A percentile compares a stretch with the other conserved stretches of the same genome.
Evolutionary conservation across 2,888 invertebrate species (phyloP).

Genomic region (Spatulosminthurus flaviceps): DNA sequence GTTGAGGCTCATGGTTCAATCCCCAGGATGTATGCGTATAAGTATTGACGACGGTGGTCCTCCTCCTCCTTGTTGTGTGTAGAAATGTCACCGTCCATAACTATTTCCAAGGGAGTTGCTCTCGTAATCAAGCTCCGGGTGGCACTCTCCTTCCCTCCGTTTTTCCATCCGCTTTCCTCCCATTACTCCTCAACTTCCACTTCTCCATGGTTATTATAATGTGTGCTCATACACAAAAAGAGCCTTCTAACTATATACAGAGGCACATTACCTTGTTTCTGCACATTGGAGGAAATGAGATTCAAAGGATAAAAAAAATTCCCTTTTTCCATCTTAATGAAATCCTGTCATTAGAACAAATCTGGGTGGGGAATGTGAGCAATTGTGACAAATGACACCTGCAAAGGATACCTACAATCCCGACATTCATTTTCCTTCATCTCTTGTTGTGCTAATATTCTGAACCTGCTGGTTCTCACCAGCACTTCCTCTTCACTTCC

Average conservation of each 20-base stretch:
- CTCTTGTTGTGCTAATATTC: too few relatives aligned
- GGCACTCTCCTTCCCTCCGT: constrained; percentile 2
- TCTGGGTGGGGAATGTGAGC: not conserved
- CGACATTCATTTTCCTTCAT: too few relatives aligned
- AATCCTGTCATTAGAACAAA: constrained; percentile 1
- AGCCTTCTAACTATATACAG: too few relatives aligned
- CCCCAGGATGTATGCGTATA: not conserved
- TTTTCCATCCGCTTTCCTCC: constrained; percentile 6
- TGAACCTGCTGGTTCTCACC: too few relatives aligned
- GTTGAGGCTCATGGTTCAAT: not conserved
- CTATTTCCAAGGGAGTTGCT: not conserved
- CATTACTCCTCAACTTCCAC: not conserved
- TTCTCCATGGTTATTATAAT: not conserved
- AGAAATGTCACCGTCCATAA: constrained; percentile 15
- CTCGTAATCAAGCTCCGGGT: constrained; percentile 21
- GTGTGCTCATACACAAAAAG: not conserved
- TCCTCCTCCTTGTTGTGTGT: not conserved
- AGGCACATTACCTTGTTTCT: not conserved
- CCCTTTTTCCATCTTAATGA: not conserved
- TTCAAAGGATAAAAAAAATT: not conserved
- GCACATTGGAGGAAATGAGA: not conserved
- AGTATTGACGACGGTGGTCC: not conserved
- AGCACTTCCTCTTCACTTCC: too few relatives aligned
- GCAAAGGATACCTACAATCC: too few relatives aligned
- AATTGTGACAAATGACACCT: not conserved